Conservation (phyloP, 2,888 invertebrate genomes). For the Ischnura elegans region DNA sequence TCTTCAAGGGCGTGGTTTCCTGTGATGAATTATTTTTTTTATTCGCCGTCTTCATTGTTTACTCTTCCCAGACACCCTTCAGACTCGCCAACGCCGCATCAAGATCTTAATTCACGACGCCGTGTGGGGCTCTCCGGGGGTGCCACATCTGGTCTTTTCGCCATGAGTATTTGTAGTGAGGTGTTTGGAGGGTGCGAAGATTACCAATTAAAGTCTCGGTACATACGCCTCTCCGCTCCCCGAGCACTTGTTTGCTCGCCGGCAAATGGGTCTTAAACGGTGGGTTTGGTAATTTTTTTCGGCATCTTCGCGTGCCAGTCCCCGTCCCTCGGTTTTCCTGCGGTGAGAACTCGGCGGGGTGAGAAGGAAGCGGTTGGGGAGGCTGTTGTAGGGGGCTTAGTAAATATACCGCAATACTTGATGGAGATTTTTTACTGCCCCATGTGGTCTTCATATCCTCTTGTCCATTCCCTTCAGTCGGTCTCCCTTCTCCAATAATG, state of each 20-base stretch:
- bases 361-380: not conserved
- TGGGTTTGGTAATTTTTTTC: not conserved
- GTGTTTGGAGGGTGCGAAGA: not conserved
- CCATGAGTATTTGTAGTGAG: not conserved
- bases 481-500: too few relatives aligned
- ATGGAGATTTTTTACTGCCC: not conserved
- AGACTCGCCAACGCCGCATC: not conserved
- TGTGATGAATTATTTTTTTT: not conserved
- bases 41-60: not conserved
- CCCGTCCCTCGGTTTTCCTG: not conserved
- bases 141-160: not conserved
- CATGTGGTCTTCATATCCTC: too few relatives aligned
- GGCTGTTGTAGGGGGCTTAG: not conserved
- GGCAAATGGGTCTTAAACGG: conserved; percentile 30
- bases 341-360: not conserved
- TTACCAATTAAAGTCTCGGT: not conserved
- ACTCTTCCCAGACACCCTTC: not conserved
- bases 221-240: not conserved
- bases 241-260: not conserved
- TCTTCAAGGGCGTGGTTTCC: not conserved
- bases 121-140: not conserved
- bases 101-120: conserved; percentile 5
- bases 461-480: too few relatives aligned
- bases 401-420: not conserved
- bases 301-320: not conserved